Conservation (phyloP, 2,113 vertebrate genomes). For the Gnathonemus longibarbis region DNA sequence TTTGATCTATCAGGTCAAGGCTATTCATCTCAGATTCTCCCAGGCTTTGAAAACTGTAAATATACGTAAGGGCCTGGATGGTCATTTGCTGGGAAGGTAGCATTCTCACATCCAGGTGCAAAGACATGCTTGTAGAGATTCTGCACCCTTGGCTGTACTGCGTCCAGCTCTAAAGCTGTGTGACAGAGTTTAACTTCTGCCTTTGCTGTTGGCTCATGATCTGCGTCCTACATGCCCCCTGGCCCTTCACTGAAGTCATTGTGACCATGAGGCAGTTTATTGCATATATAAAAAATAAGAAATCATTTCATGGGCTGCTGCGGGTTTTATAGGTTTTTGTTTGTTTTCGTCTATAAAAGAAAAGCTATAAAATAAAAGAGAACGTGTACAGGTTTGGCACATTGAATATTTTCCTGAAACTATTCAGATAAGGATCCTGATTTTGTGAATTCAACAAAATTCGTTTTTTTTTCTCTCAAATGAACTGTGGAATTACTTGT, state of each 20-base stretch:
- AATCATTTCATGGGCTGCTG: not conserved
- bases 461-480: not conserved
- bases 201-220: not conserved
- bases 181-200: not conserved
- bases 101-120: not conserved
- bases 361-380: not conserved
- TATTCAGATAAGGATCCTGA: not conserved
- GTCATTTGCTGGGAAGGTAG: not conserved
- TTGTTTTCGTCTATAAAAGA: not conserved
- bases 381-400: not conserved
- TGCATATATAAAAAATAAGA: not conserved
- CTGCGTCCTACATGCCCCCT: not conserved
- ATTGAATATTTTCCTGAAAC: not conserved
- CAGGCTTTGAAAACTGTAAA: slow-evolving; percentile 9
- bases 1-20: slow-evolving; percentile 15
- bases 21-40: slow-evolving; percentile 17
- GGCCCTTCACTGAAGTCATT: not conserved
- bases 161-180: not conserved
- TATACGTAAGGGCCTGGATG: slow-evolving; percentile 1
- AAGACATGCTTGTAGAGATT: not conserved
- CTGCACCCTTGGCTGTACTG: not conserved
- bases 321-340: not conserved
- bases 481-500: too few species aligned
- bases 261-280: not conserved
- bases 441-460: not conserved